phyloP scores from a whole-genome alignment of 2,797 vertebrate genomes.

The Salarias fasciatus region DNA sequence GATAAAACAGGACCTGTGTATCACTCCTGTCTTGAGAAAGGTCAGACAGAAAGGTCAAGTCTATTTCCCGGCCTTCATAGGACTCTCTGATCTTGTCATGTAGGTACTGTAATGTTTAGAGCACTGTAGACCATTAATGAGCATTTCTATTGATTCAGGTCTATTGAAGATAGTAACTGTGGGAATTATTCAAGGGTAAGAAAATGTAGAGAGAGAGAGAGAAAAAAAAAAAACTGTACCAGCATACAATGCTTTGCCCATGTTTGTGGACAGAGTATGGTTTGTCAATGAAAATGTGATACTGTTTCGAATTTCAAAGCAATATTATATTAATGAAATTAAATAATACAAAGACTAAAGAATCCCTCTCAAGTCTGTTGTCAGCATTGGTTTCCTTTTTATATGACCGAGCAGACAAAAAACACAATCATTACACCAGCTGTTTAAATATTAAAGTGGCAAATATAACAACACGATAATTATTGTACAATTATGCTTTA shows the following conservation, averaged over 20 bases:
- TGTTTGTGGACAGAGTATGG: conserved; percentile 75
- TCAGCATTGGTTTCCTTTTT: conserved; percentile 54
- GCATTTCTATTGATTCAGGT: conserved; percentile 73
- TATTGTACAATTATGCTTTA: conserved; percentile 33
- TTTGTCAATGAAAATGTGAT: conserved; percentile 79
- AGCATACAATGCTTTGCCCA: conserved; percentile 78
- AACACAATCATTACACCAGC: conserved; percentile 29
- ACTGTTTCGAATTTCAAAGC: conserved; percentile 78
- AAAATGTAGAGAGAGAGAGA: conserved; percentile 51
- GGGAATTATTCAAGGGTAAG: conserved; percentile 47
- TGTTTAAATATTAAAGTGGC: conserved; percentile 39
- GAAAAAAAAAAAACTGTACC: conserved; percentile 64
- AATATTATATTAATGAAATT: conserved; percentile 82
- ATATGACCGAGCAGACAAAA: conserved; percentile 32
- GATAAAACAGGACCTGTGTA: conserved; percentile 47
- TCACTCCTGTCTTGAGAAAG: conserved; percentile 63
- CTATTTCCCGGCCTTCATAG: conserved; percentile 55
- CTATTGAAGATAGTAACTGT: conserved; percentile 58
- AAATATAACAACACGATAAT: conserved; percentile 33
- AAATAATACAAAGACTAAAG: conserved; percentile 75
- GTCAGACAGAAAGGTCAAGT: conserved; percentile 54
- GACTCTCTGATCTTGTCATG: conserved; percentile 62
- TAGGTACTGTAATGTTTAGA: conserved; percentile 72
- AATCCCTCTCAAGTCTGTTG: conserved; percentile 62
- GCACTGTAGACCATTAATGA: conserved; percentile 62